Conservation (phyloP, 1,140 invertebrate species). For the Procambarus clarkii region DNA sequence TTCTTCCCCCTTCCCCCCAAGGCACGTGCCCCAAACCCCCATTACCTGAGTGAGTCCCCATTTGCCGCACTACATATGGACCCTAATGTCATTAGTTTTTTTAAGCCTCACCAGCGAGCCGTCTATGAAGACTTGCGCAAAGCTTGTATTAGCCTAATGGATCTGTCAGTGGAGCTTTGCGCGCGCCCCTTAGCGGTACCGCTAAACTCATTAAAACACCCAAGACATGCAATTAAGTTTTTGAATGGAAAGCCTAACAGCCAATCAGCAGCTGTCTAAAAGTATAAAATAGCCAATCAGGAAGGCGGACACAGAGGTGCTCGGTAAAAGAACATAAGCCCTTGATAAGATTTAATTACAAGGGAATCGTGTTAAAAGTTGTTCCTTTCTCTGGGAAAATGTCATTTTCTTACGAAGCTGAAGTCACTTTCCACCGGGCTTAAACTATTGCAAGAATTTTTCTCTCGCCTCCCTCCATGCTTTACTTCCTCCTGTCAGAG, state of each 20-base stretch:
- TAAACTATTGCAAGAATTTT: constrained; percentile 67
- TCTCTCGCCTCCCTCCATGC: constrained; percentile 19
- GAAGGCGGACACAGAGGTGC: constrained; percentile 59
- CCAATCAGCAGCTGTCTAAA: constrained; percentile 70
- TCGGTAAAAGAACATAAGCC: constrained; percentile 70
- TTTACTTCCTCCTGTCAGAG: not conserved
- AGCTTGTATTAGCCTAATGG: constrained; percentile 69
- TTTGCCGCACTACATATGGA: constrained; percentile 27
- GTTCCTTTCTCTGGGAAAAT: constrained; percentile 61
- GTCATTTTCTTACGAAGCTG: constrained; percentile 60
- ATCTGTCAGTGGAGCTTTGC: constrained; percentile 59
- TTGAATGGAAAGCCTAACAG: constrained; percentile 69
- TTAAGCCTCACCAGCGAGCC: constrained; percentile 23
- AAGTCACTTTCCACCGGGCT: constrained; percentile 34
- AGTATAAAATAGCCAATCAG: constrained; percentile 71
- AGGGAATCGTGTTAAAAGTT: constrained; percentile 62
- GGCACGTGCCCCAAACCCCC: no score
- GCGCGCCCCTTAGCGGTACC: constrained; percentile 51
- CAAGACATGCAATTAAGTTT: constrained; percentile 72
- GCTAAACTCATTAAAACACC: constrained; percentile 71
- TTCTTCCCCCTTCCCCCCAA: no score
- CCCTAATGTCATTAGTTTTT: constrained; percentile 49
- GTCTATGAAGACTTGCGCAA: constrained; percentile 51
- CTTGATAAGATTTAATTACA: constrained; percentile 72
- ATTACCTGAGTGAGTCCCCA: no score